Evolutionary conservation across 2,888 invertebrate species (phyloP), one percentile per base, ranked within the genome.

Genomic region (Phragmatobia fuliginosa): DNA sequence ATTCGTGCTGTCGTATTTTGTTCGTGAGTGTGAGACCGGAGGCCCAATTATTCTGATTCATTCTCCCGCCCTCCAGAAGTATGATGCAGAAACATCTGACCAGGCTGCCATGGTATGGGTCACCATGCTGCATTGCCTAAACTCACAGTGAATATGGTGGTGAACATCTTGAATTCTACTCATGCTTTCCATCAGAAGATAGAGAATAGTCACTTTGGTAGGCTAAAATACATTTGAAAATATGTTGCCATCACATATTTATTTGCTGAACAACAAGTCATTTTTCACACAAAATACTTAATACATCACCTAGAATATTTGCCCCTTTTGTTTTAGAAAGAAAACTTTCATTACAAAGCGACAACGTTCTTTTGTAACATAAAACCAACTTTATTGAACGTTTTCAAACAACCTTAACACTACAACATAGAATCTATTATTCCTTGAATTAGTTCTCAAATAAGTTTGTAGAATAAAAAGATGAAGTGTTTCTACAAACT

Each of bases 301-400:
- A 78, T 60, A 60, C 58, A 69, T 68, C 66, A 74, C 71, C 68
- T 45, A 72, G 64, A 72, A 70, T 16, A 67, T 70, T 70, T 60
- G n/a, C 67, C 36, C 41, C 62, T n/a, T 73, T 79, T 81, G 77
- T 71, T 61, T 71, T n/a, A 62, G 25, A 68, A 25, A 36, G 66
- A 52, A 71, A 71, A 75, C 72, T 72, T 71, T 73, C 77, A 81
- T 80, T 71, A 76, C 69, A 71, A 73, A 70, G 67, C 69, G 41
- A 36, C 28, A 67, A 59, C 67, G 65, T 74, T 70, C 76, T 73
- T 77, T 81, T 73, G 68, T 68, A 32, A 25, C 31, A 1, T 16
- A 70, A 70, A 52, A 69, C 77, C 49, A 73, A 8, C 25, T 62
- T 72, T 10, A 18, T 2, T n/a, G 3, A 32, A 31, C 77, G 62